These are phyloP conservation scores for Mamestra brassicae DNA, from an alignment of 2,888 invertebrate genomes.

Conservation along the genomic window DNA sequence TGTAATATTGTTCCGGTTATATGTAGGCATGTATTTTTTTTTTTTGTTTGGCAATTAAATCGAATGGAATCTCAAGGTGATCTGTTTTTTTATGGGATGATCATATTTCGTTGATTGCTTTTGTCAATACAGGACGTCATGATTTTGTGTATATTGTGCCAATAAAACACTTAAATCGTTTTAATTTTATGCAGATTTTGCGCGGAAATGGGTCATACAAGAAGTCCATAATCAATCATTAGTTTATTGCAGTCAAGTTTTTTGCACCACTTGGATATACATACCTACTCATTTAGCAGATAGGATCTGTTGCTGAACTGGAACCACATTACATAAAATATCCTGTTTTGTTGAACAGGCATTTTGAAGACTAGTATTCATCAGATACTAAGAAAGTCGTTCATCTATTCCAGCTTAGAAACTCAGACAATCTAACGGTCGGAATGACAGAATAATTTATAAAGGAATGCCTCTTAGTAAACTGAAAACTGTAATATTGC, in stretches of 20 bases:
- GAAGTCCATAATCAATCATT: neutral
- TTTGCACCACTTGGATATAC: no score
- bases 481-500: constrained; percentile 23
- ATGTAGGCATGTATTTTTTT: constrained; percentile 27
- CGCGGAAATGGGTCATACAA: neutral
- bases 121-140: constrained; percentile 10
- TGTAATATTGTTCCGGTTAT: constrained; percentile 45
- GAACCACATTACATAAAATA: neutral
- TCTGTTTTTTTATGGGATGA: constrained; percentile 37
- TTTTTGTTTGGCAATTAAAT: constrained; percentile 42
- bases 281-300: no score
- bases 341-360: neutral
- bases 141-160: neutral
- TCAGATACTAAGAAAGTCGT: neutral
- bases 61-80: constrained; percentile 43
- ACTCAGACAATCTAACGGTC: constrained; percentile 5
- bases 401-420: constrained; percentile 15
- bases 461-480: constrained; percentile 12
- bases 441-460: neutral
- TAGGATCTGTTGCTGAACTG: neutral
- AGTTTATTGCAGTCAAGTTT: neutral
- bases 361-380: neutral
- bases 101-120: constrained; percentile 26
- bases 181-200: neutral
- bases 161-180: neutral